Evolutionary conservation across 2,888 invertebrate species (phyloP).

Genomic region (Arrhopalites spinosus): DNA sequence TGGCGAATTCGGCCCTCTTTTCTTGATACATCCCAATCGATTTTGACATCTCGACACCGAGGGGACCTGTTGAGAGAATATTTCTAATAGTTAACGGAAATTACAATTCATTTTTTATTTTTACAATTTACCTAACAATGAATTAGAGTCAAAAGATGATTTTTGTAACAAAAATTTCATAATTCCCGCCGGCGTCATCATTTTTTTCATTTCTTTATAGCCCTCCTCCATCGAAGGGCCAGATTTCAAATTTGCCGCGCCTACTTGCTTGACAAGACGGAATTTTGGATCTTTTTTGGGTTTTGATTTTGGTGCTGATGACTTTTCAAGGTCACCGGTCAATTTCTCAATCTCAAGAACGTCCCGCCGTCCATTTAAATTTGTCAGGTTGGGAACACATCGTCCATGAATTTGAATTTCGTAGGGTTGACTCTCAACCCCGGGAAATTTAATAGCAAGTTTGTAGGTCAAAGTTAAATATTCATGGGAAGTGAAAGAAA

Average conservation of each 20-base stretch:
- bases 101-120: background rate
- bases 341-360: constrained; percentile 7
- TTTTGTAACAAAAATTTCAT: constrained; percentile 25
- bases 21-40: background rate
- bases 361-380: background rate
- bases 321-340: background rate
- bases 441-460: constrained; percentile 21
- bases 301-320: background rate
- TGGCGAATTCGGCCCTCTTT: background rate
- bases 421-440: constrained; percentile 5
- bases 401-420: constrained; percentile 21
- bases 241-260: no score
- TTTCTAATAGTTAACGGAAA: no score
- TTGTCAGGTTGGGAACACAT: constrained; percentile 22
- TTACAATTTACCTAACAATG: no score
- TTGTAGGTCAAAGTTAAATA: constrained; percentile 25
- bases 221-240: background rate
- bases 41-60: constrained; percentile 4
- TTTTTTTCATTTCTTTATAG: background rate
- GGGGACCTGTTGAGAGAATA: constrained; percentile 12
- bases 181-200: constrained; percentile 10
- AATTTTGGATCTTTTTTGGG: background rate
- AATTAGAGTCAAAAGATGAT: background rate
- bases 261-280: no score
- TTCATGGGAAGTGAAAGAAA: constrained; percentile 20